Evolutionary conservation across 2,113 vertebrate species (phyloP).

Genomic region (Colistium nudipinnis): DNA sequence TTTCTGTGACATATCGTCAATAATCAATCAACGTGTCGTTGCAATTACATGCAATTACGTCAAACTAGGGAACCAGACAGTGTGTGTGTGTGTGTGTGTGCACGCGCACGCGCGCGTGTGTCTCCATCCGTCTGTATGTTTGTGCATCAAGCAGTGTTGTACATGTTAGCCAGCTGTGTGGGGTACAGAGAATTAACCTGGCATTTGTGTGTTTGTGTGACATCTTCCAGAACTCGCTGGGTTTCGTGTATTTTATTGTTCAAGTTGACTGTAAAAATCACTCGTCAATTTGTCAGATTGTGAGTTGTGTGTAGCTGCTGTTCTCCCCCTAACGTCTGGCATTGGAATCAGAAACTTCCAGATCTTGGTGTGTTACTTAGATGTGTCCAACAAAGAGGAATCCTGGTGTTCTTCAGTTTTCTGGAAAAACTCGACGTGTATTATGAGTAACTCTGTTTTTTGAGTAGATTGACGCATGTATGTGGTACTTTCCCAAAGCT

Average conservation of each 20-base stretch:
- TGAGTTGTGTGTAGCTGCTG: background rate
- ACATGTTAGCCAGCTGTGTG: background rate
- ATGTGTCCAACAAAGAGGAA: background rate
- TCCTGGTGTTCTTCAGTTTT: background rate
- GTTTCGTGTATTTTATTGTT: too few species aligned
- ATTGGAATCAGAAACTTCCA: conserved; percentile 68
- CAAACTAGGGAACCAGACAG: too few species aligned
- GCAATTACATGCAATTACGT: too few species aligned
- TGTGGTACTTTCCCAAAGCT: too few species aligned
- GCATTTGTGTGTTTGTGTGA: background rate
- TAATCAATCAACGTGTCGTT: background rate
- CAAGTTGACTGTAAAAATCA: too few species aligned
- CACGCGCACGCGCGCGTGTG: too few species aligned
- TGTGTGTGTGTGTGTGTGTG: background rate
- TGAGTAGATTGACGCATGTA: too few species aligned
- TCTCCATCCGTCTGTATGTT: conserved; percentile 4
- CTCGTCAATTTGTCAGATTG: background rate
- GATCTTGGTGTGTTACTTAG: conserved; percentile 19
- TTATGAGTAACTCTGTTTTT: too few species aligned
- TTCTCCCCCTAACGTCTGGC: background rate
- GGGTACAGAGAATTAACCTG: background rate
- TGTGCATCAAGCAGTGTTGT: background rate
- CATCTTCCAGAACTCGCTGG: background rate
- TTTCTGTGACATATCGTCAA: conserved; percentile 5
- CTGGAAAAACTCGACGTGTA: too few species aligned